phyloP scores from a whole-genome alignment of 2,888 invertebrate species.

The Tromatobia lineatoria region DNA sequence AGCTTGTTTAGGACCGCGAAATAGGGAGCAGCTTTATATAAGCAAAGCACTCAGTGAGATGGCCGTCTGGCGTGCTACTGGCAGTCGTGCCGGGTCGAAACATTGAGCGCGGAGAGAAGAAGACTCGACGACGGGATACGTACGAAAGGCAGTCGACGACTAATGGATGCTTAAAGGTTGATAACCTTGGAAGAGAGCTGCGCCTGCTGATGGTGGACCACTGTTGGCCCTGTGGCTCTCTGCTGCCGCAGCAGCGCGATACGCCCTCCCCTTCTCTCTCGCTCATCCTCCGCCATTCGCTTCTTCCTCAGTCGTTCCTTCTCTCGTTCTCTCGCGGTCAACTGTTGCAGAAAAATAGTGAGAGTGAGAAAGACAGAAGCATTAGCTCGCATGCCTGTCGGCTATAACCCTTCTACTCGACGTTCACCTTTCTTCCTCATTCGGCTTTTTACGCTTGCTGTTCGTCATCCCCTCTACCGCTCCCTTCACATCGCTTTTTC shows the following conservation, averaged over 20 bases:
- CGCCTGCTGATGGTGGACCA: constrained; percentile 60
- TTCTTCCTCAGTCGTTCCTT: constrained; percentile 10
- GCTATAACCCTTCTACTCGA: constrained; percentile 63
- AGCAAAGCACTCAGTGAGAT: constrained; percentile 57
- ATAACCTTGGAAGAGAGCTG: constrained; percentile 74
- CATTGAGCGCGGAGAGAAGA: constrained; percentile 7
- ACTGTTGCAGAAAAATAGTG: constrained; percentile 11
- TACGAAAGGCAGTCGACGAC: constrained; percentile 66
- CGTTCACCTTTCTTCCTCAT: constrained; percentile 66
- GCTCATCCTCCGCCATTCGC: constrained; percentile 12
- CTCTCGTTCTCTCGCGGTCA: constrained; percentile 8
- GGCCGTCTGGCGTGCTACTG: constrained; percentile 20
- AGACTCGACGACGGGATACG: constrained; percentile 32
- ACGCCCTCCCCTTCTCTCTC: constrained; percentile 28
- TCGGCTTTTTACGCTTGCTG: constrained; percentile 50
- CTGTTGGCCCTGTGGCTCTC: constrained; percentile 47
- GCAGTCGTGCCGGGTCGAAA: constrained; percentile 21
- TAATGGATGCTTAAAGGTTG: constrained; percentile 78
- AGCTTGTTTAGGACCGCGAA: constrained; percentile 73
- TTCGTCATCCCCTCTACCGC: constrained; percentile 51
- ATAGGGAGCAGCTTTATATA: constrained; percentile 69
- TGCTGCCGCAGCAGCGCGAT: constrained; percentile 45
- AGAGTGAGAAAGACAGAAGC: constrained; percentile 37
- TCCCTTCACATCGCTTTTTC: constrained; percentile 68
- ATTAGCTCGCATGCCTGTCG: constrained; percentile 62